A percentile compares a stretch with the other conserved stretches of the same genome.
Evolutionary conservation across 2,888 invertebrate genomes (phyloP).

Genomic region (Xestia ashworthii): DNA sequence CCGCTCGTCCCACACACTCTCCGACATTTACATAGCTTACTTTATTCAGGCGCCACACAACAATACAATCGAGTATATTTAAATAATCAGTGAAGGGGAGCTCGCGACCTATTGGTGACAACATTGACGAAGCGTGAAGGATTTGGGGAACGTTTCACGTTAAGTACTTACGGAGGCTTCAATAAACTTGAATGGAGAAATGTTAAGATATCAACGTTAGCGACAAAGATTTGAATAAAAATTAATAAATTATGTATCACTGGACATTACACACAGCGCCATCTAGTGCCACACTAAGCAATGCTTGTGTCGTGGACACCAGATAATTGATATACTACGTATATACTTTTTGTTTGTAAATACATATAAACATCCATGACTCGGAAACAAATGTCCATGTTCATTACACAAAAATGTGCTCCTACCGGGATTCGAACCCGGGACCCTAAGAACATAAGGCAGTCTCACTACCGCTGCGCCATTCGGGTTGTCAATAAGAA

Average conservation of each 20-base stretch:
- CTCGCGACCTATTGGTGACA: constrained; percentile 55
- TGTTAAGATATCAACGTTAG: background rate
- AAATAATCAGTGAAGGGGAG: constrained; percentile 76
- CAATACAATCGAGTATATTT: constrained; percentile 78
- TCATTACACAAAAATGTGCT: no score
- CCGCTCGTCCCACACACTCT: constrained; percentile 37
- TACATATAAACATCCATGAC: no score
- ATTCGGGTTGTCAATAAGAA: background rate
- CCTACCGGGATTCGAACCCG: no score
- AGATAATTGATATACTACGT: no score
- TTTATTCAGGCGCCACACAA: constrained; percentile 79
- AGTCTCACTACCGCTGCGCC: no score
- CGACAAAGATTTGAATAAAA: background rate
- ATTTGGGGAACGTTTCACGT: constrained; percentile 14
- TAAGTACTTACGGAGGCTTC: constrained; percentile 7
- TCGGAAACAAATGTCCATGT: no score
- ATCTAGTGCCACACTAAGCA: no score
- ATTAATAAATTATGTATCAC: no score
- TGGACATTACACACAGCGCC: no score
- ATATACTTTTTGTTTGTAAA: no score
- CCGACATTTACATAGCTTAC: constrained; percentile 77
- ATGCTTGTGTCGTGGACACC: no score
- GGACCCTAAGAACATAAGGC: no score
- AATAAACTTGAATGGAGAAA: constrained; percentile 8
- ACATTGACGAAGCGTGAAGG: constrained; percentile 29